phyloP scores from a whole-genome alignment of 2,113 vertebrate genomes.

The Cryptoleucopteryx plumbea region DNA sequence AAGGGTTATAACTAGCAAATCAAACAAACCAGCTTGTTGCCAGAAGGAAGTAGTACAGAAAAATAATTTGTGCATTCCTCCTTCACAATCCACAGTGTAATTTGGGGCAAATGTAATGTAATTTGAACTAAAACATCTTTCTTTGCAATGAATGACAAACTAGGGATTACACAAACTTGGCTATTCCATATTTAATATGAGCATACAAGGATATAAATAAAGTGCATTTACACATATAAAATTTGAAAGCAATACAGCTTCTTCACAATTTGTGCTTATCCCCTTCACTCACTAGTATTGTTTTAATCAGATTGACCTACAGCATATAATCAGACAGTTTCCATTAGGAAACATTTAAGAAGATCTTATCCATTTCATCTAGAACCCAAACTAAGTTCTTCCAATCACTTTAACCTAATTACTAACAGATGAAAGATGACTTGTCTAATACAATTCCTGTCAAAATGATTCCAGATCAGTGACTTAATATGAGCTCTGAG shows the following conservation, averaged over 20 bases:
- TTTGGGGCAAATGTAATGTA: neutral
- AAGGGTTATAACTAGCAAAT: neutral
- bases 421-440: neutral
- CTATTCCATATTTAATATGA: neutral
- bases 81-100: neutral
- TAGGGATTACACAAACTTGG: neutral
- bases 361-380: conserved; percentile 3
- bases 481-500: neutral
- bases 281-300: neutral
- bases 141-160: neutral
- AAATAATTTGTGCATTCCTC: neutral
- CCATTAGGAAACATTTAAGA: neutral
- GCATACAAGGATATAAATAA: neutral
- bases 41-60: neutral
- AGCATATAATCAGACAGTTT: neutral
- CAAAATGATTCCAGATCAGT: neutral
- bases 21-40: neutral
- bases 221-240: neutral
- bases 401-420: neutral
- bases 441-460: conserved; percentile 6
- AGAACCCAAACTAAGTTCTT: neutral
- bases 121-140: neutral
- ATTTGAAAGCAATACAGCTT: neutral
- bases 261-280: neutral
- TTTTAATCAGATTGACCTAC: conserved; percentile 6